Base-by-base conservation (phyloP, 2,797 vertebrate genomes). In the Phylloscopus collybita region DNA sequence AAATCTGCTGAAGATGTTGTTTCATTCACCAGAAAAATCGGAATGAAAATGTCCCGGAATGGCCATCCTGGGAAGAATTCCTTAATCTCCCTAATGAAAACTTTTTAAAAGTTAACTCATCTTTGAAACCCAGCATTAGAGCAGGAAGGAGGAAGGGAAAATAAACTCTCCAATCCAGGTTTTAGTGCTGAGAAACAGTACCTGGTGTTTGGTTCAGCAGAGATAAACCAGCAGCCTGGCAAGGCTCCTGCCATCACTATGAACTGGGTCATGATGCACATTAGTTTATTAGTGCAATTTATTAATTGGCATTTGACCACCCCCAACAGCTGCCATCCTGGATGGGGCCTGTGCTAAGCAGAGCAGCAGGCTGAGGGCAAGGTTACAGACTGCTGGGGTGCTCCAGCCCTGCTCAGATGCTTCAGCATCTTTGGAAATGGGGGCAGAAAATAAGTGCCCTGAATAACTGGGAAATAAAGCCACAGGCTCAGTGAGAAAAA, bases 1-100 rank as follows among this genome's bases (percentile, higher is more conserved):
- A 90, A 92, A 96, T 95, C 76, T 90, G 81, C 59, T 79, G 66
- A 66, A 79, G 79, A 18, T 40, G 60, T 42, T 34, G 57, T 40
- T 90, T 65, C 72, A 74, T 69, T 90, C 92, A 90, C 13, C 16
- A 47, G 67, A 71, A 85, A 71, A 65, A 65, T 30, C 22, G 36
- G 67, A 93, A 93, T 89, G 45, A 75, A 88, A 62, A 88, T 60
- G 62, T 76, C 54, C 84, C 19, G 22, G 29, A 86, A 66, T 53
- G 60, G 60, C 45, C 0, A 1, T 57, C 54, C 59, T 53, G 38
- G 75, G 85, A 89, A 88, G 47, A 91, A 92, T 72, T 61, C 27
- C 29, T 81, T 92, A 59, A 62, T 86, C 65, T 14, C 51, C 59
- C n/a, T 92, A 94, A 92, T 59, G 66, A 75, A 80, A 70, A 40